Percentiles rank a stretch among this genome's conserved stretches.
Evolutionary conservation across 1,140 invertebrate species (phyloP).

Genomic region (Aphaenogaster floridana): DNA sequence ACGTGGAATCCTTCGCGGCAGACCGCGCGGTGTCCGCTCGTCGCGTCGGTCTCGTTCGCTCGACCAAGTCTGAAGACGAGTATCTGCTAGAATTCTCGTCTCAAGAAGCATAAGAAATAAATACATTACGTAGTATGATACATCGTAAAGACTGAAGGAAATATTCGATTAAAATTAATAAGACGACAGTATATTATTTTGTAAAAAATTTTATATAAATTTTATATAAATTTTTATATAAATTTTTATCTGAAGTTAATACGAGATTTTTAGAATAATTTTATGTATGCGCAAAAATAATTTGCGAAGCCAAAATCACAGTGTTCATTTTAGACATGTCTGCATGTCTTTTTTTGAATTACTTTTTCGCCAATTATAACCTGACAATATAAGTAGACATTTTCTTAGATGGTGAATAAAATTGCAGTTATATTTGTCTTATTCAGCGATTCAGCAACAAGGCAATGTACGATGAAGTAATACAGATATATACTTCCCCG

Average conservation of each 20-base stretch:
- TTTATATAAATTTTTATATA: background rate
- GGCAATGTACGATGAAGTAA: conserved; percentile 26
- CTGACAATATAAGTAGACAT: background rate
- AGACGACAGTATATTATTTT: background rate
- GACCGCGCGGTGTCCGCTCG: conserved; percentile 74
- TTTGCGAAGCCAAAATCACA: background rate
- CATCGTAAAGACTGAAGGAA: background rate
- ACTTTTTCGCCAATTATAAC: background rate
- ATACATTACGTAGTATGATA: background rate
- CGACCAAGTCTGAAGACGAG: background rate
- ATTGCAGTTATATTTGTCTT: background rate
- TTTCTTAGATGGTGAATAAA: background rate
- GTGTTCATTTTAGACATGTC: background rate
- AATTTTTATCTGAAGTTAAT: background rate
- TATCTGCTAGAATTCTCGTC: conserved; percentile 11
- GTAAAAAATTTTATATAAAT: conserved; percentile 1
- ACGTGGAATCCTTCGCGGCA: conserved; percentile 71
- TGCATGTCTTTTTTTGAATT: background rate
- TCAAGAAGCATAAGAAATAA: background rate
- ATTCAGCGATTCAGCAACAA: background rate
- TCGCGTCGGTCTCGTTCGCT: conserved; percentile 45
- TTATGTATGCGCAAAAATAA: background rate
- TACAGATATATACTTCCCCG: conserved; percentile 14
- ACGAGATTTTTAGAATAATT: background rate
- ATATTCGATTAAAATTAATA: conserved; percentile 16